phyloP scores from a whole-genome alignment of 2,797 vertebrate species.

The Xiphorhynchus erythropygius region DNA sequence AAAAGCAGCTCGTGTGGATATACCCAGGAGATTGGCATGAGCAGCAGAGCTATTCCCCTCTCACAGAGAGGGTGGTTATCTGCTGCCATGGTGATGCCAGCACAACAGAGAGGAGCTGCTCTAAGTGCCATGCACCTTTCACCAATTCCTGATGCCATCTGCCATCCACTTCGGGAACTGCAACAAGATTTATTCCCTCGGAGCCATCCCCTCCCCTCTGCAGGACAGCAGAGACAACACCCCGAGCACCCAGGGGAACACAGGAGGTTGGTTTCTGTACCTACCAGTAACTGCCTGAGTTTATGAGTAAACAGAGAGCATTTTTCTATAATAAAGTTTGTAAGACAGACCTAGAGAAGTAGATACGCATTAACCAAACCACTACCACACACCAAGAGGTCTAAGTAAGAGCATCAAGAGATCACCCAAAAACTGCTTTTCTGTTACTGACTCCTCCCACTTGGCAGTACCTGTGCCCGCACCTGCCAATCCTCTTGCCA shows the following conservation, averaged over 20 bases:
- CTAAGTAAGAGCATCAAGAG: neutral
- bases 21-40: neutral
- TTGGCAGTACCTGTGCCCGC: neutral
- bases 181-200: neutral
- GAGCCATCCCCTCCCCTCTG: neutral
- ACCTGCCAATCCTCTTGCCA: neutral
- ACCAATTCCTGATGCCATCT: constrained; percentile 47
- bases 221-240: neutral
- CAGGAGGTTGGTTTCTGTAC: neutral
- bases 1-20: neutral
- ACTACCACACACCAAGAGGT: neutral
- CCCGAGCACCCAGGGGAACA: neutral
- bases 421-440: neutral
- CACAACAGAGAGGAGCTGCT: neutral
- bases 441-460: too few species aligned
- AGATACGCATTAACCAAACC: neutral
- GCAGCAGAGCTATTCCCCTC: neutral
- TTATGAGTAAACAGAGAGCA: neutral
- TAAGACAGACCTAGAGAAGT: neutral
- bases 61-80: neutral
- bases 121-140: neutral
- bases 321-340: neutral
- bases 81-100: neutral
- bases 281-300: neutral
- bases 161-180: constrained; percentile 36